Evolutionary conservation across 2,888 invertebrate genomes (phyloP), one percentile per base, ranked within the genome.

Genomic region (Tholera decimalis): DNA sequence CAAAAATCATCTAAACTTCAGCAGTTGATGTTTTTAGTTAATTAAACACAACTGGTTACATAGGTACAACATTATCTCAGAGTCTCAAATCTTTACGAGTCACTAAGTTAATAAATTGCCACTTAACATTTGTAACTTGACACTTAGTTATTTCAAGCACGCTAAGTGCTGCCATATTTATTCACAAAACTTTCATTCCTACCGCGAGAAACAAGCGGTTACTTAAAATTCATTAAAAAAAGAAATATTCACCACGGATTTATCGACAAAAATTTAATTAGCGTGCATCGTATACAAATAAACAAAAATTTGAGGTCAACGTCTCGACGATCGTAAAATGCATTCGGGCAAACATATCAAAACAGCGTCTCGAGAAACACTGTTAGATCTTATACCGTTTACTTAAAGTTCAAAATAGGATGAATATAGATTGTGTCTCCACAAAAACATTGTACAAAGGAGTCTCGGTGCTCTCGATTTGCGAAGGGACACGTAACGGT

Each of bases 401-500:
- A 0, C 0, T 43, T 57, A 80, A 71, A 58, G 66, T 68, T 11
- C 8, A 72, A 49, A 72, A 43, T 77, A 13, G 5, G 47, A 43
- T 47, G 37, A 39, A 33, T 35, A 13, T 18, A 26, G 30, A 30
- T 56, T 28, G 6, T 22, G 26, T 63, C 26, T 37, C 55, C 6
- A 67, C 66, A 73, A 69, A 81, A 77, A 63, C 43, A 50, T 68
- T 72, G 49, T 51, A 56, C 50, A 71, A 68, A 64, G 56, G 63
- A 62, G 74, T 65, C 74, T 80, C 68, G 70, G 72, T 75, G 86
- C 78, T 89, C 87, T 89, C 89, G 83, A 91, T 91, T 91, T 85
- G 83, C 89, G 83, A 93, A 92, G 92, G 93, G 91, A 92, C 91
- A 87, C 85, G 87, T 90, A 93, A 92, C 94, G 88, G 93, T 90